Percentiles rank a stretch among this genome's conserved stretches.
Conservation (phyloP, 2,113 vertebrate genomes). For the Pluvianellus socialis region DNA sequence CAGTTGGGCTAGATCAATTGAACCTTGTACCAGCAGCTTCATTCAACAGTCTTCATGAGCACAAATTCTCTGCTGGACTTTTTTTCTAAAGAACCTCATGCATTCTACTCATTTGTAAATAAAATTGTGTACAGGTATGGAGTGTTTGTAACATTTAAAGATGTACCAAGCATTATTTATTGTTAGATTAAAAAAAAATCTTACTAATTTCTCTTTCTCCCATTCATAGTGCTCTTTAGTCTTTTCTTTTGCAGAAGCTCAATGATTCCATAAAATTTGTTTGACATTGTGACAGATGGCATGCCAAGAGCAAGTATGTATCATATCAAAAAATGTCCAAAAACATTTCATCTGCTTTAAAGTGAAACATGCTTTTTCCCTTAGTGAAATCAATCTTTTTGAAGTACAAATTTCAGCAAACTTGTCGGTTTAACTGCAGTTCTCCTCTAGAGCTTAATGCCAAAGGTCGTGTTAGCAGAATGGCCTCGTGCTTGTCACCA, state of each 20-base stretch:
- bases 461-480: neutral
- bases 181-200: neutral
- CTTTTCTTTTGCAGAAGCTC: neutral
- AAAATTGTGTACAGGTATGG: neutral
- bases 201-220: neutral
- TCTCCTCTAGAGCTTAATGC: neutral
- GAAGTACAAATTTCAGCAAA: neutral
- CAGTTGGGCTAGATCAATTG: conserved; percentile 43
- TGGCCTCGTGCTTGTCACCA: neutral
- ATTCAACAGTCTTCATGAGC: neutral
- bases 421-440: neutral
- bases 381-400: neutral
- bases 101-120: neutral
- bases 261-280: neutral
- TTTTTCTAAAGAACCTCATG: neutral
- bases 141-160: neutral
- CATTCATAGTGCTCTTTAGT: neutral
- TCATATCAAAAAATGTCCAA: accelerated
- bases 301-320: neutral
- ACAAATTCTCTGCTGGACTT: neutral
- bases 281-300: neutral
- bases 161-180: neutral
- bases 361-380: neutral
- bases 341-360: neutral
- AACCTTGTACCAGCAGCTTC: conserved; percentile 37